Percentiles rank a stretch among this genome's conserved stretches.
Conservation (phyloP, 2,113 vertebrate genomes). For the Oryzias curvinotus region DNA sequence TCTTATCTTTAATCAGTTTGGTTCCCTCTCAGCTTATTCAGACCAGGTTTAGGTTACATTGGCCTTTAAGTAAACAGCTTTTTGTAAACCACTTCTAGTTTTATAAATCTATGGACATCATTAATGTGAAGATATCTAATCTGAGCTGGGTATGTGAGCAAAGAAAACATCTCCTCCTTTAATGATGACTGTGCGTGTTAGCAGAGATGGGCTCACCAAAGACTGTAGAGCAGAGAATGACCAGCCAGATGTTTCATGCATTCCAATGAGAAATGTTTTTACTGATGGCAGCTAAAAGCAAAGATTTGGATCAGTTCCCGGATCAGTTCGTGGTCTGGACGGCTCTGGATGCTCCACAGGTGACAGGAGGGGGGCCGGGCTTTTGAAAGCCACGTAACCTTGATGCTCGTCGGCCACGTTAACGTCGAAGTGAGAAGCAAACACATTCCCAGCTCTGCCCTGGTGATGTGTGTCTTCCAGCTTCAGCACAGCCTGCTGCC, state of each 20-base stretch:
- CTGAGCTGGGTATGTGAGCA: constrained; percentile 2
- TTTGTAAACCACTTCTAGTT: constrained; percentile 12
- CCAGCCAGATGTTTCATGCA: constrained; percentile 26
- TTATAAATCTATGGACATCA: constrained; percentile 26
- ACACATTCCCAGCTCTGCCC: constrained; percentile 38
- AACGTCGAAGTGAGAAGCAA: constrained; percentile 46
- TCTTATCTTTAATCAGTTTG: background rate
- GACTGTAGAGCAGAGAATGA: background rate
- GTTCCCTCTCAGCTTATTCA: constrained; percentile 1
- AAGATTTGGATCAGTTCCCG: constrained; percentile 44
- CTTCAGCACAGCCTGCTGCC: constrained; percentile 45
- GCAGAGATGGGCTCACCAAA: no score
- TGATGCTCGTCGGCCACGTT: constrained; percentile 42
- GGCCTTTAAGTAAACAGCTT: constrained; percentile 13
- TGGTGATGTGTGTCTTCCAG: constrained; percentile 43
- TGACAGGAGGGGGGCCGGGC: constrained; percentile 31
- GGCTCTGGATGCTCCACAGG: constrained; percentile 12
- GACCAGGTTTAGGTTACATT: constrained; percentile 8
- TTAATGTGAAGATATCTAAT: constrained; percentile 19
- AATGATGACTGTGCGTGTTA: background rate
- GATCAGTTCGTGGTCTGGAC: constrained; percentile 39
- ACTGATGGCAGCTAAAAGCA: constrained; percentile 14
- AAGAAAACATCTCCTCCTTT: background rate
- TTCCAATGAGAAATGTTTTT: constrained; percentile 42
- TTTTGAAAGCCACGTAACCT: constrained; percentile 59